A percentile compares a stretch with the other conserved stretches of the same genome.
These are phyloP conservation scores for Cantharis rufa DNA, from an alignment of 2,888 invertebrate genomes.

Conservation along the genomic window DNA sequence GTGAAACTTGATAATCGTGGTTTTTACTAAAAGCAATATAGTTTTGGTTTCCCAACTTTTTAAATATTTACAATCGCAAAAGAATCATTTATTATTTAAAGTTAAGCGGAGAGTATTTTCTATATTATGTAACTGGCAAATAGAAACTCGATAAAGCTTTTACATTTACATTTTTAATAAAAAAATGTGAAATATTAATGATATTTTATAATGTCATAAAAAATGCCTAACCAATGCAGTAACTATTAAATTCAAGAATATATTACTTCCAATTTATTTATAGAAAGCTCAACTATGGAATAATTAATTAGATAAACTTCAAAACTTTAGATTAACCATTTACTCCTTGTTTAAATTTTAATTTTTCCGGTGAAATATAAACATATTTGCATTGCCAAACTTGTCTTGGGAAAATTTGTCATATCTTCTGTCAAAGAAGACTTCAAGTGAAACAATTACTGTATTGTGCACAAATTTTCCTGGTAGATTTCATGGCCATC, in stretches of 20 bases:
- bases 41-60: not conserved
- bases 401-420: too few species aligned
- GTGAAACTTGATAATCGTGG: slow-evolving; percentile 12
- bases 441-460: too few species aligned
- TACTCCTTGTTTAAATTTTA: too few species aligned
- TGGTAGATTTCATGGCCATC: too few species aligned
- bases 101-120: not conserved
- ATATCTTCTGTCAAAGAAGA: too few species aligned
- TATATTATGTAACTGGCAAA: not conserved
- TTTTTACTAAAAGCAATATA: not conserved
- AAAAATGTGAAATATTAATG: not conserved
- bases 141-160: not conserved
- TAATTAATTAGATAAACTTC: too few species aligned
- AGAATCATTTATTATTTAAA: not conserved
- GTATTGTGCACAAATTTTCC: too few species aligned
- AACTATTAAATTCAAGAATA: not conserved
- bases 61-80: not conserved
- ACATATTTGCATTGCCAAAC: too few species aligned
- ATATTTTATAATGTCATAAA: not conserved
- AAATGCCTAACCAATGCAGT: not conserved
- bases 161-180: not conserved
- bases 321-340: too few species aligned
- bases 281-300: too few species aligned
- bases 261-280: too few species aligned
- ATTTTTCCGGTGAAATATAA: too few species aligned